These are phyloP conservation scores for Brenthis hecate DNA, from an alignment of 2,888 invertebrate species.

Conservation along the genomic window DNA sequence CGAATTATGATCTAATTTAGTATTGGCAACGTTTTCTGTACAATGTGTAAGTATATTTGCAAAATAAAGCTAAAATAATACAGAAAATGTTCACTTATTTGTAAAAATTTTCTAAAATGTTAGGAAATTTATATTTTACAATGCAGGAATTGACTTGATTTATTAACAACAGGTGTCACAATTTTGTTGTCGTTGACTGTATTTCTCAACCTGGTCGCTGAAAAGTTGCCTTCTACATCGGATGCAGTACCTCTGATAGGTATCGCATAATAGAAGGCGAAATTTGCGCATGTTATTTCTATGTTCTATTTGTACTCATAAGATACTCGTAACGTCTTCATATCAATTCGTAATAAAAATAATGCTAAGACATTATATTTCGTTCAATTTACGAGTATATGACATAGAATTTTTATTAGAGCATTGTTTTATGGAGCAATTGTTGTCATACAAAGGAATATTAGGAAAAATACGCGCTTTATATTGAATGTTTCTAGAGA, in stretches of 20 bases:
- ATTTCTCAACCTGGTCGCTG: constrained; percentile 98
- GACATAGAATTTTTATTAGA: background rate
- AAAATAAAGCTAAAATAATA: too few species aligned
- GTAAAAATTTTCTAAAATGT: background rate
- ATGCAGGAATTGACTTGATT: background rate
- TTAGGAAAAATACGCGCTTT: constrained; percentile 22
- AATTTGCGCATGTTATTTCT: constrained; percentile 51
- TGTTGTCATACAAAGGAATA: background rate
- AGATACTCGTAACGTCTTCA: background rate
- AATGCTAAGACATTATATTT: background rate
- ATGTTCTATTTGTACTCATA: constrained; percentile 11
- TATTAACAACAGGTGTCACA: constrained; percentile 91
- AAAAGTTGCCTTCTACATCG: constrained; percentile 96
- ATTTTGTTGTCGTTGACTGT: constrained; percentile 98
- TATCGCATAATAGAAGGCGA: constrained; percentile 63
- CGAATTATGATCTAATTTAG: too few species aligned
- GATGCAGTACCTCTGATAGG: constrained; percentile 92
- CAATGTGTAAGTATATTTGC: too few species aligned
- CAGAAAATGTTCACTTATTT: too few species aligned
- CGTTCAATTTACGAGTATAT: background rate
- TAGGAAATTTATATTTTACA: background rate
- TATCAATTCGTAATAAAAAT: background rate
- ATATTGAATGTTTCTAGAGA: constrained; percentile 29
- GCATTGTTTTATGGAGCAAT: background rate
- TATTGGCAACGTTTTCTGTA: too few species aligned